Evolutionary conservation across 2,113 vertebrate genomes (phyloP), one percentile per base, ranked within the genome.

Genomic region (Entosphenus tridentatus): DNA sequence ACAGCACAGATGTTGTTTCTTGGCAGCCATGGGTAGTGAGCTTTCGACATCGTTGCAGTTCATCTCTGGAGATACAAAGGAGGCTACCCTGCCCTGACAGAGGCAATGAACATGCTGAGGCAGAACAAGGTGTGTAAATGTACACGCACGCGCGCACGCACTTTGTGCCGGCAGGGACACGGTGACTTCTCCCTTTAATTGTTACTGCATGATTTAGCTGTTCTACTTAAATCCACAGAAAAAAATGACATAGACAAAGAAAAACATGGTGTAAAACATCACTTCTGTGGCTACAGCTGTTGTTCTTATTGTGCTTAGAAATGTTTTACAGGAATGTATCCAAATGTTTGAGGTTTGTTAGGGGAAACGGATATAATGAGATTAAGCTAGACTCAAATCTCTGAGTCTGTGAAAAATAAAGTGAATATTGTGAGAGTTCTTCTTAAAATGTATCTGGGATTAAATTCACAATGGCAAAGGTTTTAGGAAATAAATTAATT

Each of bases 21-120:
- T 65, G 62, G 62, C 62, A 9, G 10, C n/a, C 10, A 65, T 8
- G 62, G 62, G n/a, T n/a, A 65, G n/a, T 9, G n/a, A 16, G 10
- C 21, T n/a, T n/a, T 65, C n/a, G n/a, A 16, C 21, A 21, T 65
- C 62, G 55, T 86, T 87, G 72, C 80, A 98, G 93, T 98, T 76
- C 93, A 98, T 75, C 80, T 98, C 72, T 98, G 93, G 93, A 81
- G 88, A 72, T 98, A 98, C 11, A 86, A 89, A 73, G 93, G 93
- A 78, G 93, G 93, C 72, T 97, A 97, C 70, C 92, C 93, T n/a
- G 91, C 90, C 72, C 89, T 98, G 72, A 97, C 87, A 11, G 89
- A 98, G 73, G 90, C 95, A 80, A 96, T 96, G 91, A 95, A 68
- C 76, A 98, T 95, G 79, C 89, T 98, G 74, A 84, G 77, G 75